Percentiles rank a stretch among this genome's conserved stretches.
Evolutionary conservation across 1,140 invertebrate species (phyloP).

Genomic region (Leguminivora glycinivorella): DNA sequence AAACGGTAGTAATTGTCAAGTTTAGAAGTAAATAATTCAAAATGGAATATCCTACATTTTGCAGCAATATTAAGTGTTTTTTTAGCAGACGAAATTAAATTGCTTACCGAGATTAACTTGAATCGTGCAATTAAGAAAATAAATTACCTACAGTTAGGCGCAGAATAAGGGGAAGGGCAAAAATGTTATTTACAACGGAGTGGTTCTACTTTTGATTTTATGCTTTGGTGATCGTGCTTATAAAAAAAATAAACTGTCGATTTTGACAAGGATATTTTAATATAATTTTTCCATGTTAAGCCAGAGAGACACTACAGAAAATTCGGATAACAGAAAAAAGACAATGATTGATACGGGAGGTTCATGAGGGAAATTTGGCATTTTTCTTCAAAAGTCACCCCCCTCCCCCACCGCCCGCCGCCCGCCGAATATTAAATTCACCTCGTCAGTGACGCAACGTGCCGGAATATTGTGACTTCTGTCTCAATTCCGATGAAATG

Average conservation of each 20-base stretch:
- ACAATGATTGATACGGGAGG: constrained; percentile 51
- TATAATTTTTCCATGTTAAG: too few species aligned
- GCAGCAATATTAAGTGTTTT: not conserved
- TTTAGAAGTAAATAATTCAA: not conserved
- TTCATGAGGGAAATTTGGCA: constrained; percentile 39
- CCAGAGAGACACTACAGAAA: not conserved
- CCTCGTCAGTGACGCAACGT: constrained; percentile 46
- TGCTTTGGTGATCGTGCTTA: not conserved
- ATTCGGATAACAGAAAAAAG: constrained; percentile 39
- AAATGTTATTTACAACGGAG: constrained; percentile 5
- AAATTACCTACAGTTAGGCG: constrained; percentile 46
- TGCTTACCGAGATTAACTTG: constrained; percentile 48
- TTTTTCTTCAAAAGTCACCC: constrained; percentile 37
- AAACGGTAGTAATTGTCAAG: not conserved
- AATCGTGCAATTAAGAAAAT: constrained; percentile 56
- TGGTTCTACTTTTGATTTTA: not conserved
- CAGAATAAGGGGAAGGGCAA: constrained; percentile 33
- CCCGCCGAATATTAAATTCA: constrained; percentile 57
- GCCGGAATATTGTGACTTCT: constrained; percentile 54
- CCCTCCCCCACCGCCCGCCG: constrained; percentile 36
- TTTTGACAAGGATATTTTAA: too few species aligned
- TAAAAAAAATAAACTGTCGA: too few species aligned
- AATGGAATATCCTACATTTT: not conserved
- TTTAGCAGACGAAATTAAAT: constrained; percentile 41
- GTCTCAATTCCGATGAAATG: constrained; percentile 34